Base-by-base conservation (phyloP, 2,797 vertebrate genomes). In the Mormyrops boulengeri region DNA sequence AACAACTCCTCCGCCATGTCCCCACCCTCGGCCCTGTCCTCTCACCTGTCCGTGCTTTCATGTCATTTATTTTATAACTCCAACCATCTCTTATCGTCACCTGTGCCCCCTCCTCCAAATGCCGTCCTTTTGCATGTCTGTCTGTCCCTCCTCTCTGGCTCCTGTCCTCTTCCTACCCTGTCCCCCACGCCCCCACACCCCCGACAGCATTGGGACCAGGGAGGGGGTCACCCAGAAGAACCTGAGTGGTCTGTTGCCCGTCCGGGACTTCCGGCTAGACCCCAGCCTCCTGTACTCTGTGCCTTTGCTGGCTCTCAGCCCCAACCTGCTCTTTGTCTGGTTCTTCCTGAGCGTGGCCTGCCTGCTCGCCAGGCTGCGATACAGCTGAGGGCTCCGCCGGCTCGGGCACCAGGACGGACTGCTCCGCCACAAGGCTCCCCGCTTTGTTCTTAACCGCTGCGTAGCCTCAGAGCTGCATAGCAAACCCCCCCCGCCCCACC, bases 171-270 rank as follows among this genome's bases (percentile, higher is more conserved):
- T 86, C 84, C 84, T 34, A 4, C 49, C 86, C 88, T 66, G 90
- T 91, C 91, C 91, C 90, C 93, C 93, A 60, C 55, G 19, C 93
- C 91, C 92, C 94, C 93, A 93, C 93, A 95, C 95, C 94, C 95
- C 96, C 95, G 95, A 95, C 97, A 99, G 98, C 96, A 96, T 99
- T 97, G 98, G 99, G 95, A 99, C 98, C 92, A 97, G 98, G 96
- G 98, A 99, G 97, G 96, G 98, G 95, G 97, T 99, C 96, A 97
- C 96, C 95, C 98, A 99, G 98, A 99, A 99, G 98, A 99, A 99
- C 97, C 96, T 98, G 96, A 97, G 98, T 92, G 98, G 98, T 94
- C 94, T 99, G 97, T 97, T 98, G 96, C 98, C 99, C 88, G 96
- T 98, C 95, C 97, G 98, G 91, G 98, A 99, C 96, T 95, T 98